phyloP scores from a whole-genome alignment of 2,888 invertebrate genomes.

The Lottia scabra region DNA sequence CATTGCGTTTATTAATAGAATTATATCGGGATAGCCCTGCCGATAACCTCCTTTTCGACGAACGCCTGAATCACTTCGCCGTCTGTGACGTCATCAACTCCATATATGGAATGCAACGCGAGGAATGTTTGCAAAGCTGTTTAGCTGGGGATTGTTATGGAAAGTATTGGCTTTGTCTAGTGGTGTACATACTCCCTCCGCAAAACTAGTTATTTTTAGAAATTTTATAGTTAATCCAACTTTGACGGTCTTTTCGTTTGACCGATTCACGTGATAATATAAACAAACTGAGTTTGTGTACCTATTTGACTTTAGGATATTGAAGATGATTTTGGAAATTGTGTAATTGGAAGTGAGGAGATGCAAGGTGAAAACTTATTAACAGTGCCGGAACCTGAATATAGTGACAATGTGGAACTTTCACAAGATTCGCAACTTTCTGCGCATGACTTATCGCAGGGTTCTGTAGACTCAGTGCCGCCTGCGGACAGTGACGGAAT shows the following conservation, averaged over 20 bases:
- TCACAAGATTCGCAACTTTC: constrained; percentile 40
- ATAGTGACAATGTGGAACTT: constrained; percentile 28
- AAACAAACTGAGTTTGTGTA: constrained; percentile 9
- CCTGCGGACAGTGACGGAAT: constrained; percentile 17
- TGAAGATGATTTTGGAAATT: constrained; percentile 10
- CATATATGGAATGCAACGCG: constrained; percentile 60
- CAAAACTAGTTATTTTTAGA: constrained; percentile 28
- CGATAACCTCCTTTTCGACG: constrained; percentile 6
- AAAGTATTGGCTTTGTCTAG: constrained; percentile 35
- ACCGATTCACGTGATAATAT: neutral
- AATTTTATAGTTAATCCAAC: constrained; percentile 5
- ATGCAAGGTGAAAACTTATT: constrained; percentile 22
- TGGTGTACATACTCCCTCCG: constrained; percentile 33
- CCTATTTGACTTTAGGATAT: constrained; percentile 24
- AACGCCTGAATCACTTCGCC: constrained; percentile 17
- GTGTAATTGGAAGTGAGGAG: constrained; percentile 14
- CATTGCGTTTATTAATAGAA: neutral
- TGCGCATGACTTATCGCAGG: constrained; percentile 28
- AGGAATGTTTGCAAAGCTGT: constrained; percentile 46
- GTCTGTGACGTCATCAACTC: constrained; percentile 53
- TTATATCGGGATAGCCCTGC: neutral
- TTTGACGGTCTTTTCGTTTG: neutral
- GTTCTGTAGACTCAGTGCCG: constrained; percentile 25
- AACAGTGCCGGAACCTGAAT: constrained; percentile 26
- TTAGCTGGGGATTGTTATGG: constrained; percentile 29